These are phyloP conservation scores for Pao palembangensis DNA, from an alignment of 2,113 vertebrate genomes.

Conservation along the genomic window DNA sequence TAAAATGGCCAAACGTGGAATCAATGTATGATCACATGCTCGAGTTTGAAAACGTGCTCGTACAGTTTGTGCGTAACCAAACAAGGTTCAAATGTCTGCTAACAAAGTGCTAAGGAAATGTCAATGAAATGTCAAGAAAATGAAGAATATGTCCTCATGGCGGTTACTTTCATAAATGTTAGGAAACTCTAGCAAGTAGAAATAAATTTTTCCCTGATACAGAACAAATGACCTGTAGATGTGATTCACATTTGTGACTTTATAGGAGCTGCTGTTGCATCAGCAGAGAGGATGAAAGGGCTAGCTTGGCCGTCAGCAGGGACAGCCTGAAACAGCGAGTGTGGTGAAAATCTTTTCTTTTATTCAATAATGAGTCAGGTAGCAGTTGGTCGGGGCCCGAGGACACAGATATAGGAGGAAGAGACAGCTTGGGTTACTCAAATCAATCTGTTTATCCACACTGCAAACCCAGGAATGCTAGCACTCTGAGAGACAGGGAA, in stretches of 20 bases:
- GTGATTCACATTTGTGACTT: constrained; percentile 10
- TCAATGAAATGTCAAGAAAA: background rate
- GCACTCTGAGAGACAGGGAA: constrained; percentile 20
- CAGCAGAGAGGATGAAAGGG: constrained; percentile 4
- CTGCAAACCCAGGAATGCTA: constrained; percentile 33
- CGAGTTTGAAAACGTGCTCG: no score
- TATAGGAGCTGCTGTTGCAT: constrained; percentile 22
- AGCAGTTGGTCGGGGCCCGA: constrained; percentile 55
- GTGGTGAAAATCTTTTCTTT: constrained; percentile 32
- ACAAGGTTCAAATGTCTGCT: no score
- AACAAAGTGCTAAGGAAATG: background rate
- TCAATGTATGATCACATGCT: no score
- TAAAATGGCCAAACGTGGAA: constrained; percentile 39
- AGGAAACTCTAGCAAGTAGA: background rate
- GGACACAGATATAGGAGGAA: constrained; percentile 34
- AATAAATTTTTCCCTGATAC: background rate
- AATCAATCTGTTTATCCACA: constrained; percentile 56
- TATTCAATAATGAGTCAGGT: constrained; percentile 60
- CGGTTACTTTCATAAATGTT: background rate
- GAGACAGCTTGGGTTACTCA: constrained; percentile 47
- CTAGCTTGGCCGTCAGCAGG: constrained; percentile 20
- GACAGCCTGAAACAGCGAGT: constrained; percentile 30
- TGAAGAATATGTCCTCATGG: background rate
- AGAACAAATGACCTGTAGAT: no score
- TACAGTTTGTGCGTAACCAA: no score